These are phyloP conservation scores for Triplophysa dalaica DNA, from an alignment of 2,113 vertebrate genomes.

Conservation along the genomic window DNA sequence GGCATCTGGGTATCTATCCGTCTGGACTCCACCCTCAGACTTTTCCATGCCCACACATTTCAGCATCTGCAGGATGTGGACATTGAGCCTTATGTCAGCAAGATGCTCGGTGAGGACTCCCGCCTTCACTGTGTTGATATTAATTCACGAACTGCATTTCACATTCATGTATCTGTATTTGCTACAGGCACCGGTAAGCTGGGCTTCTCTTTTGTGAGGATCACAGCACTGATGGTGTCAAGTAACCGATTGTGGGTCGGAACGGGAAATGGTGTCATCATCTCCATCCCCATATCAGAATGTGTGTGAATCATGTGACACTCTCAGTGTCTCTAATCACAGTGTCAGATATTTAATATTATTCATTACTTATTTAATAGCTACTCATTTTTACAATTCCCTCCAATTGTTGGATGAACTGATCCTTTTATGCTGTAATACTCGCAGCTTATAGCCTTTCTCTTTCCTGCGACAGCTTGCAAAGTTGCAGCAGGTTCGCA, in stretches of 20 bases:
- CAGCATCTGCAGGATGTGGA: conserved; percentile 92
- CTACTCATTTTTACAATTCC: too few species aligned
- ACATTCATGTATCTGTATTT: neutral
- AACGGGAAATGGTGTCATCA: conserved; percentile 91
- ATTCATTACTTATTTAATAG: too few species aligned
- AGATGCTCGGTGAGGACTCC: conserved; percentile 84
- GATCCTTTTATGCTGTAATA: neutral
- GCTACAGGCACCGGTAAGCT: conserved; percentile 86
- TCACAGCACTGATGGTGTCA: conserved; percentile 90
- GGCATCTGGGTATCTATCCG: conserved; percentile 92
- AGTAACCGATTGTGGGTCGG: conserved; percentile 90
- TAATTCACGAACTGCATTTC: neutral
- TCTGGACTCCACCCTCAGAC: conserved; percentile 86
- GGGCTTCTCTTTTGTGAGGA: conserved; percentile 91
- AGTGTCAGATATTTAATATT: too few species aligned
- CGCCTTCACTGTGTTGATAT: neutral
- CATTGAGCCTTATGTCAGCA: conserved; percentile 92
- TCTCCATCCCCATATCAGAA: conserved; percentile 90
- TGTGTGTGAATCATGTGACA: conserved; percentile 59
- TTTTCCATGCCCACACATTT: conserved; percentile 88
- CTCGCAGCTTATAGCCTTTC: conserved; percentile 25
- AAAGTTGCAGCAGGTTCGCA: conserved; percentile 79
- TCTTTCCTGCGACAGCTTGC: conserved; percentile 75
- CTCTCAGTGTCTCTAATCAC: too few species aligned
- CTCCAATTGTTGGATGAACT: neutral